Evolutionary conservation across 2,797 vertebrate genomes (phyloP), one percentile per base, ranked within the genome.

Genomic region (Xiphophorus birchmanni): DNA sequence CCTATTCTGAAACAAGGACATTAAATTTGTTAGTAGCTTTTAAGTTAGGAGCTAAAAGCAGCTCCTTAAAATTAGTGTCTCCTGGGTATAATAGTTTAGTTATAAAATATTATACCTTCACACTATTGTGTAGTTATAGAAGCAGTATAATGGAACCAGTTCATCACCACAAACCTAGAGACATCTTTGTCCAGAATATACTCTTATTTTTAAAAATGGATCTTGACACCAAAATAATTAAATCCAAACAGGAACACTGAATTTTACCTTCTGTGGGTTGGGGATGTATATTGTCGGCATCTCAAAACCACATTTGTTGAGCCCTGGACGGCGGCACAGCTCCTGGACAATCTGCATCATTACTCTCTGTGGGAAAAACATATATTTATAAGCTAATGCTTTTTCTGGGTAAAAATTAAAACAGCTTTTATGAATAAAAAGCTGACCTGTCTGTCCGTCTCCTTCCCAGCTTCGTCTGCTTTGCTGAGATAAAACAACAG

Each of bases 321-420:
- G 95, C 69, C 96, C 96, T 5, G 96, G 96, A 82, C 96, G 95
- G 54, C 96, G 95, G 83, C 96, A 97, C 73, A 97, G 89, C 81
- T 97, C 96, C 86, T 97, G 96, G 35, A 96, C 96, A 5, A 97
- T 96, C 93, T 97, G 96, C 96, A 97, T 97, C 96, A 97, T 96
- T 54, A 96, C 96, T 85, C 96, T 94, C 96, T 97, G 89, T 10
- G 44, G 10, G 79, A 45, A 17, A 15, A 35, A 35, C 13, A 35
- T 7, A 63, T 32, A 13, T 12, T 58, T 44, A 45, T 8, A 72
- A 13, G 29, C 44, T 17, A 71, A 7, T 67, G 77, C 37, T 26
- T 35, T 32, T 69, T 47, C n/a, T 54, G 18, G 50, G 15, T 37
- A 37, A 29, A 40, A 40, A 17, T 8, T 56, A 21, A 29, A 37